A percentile compares a stretch with the other conserved stretches of the same genome.
Evolutionary conservation across 2,888 invertebrate species (phyloP).

Genomic region (Villa cingulata): DNA sequence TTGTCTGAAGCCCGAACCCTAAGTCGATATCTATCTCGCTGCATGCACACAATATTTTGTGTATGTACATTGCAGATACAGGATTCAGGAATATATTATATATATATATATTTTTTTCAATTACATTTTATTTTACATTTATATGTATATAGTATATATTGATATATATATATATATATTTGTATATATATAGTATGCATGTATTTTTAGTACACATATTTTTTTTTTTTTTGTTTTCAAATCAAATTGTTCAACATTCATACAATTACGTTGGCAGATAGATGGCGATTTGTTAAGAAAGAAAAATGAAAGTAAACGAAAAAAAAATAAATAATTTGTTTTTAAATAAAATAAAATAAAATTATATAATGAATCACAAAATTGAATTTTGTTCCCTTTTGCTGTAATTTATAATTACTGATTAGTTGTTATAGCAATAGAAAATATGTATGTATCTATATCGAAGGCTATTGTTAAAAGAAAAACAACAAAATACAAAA

Average conservation of each 20-base stretch:
- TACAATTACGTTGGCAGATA: slow-evolving; percentile 4
- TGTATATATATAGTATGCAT: too few species aligned
- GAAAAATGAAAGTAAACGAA: slow-evolving; percentile 46
- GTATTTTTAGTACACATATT: neutral
- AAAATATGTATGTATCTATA: too few species aligned
- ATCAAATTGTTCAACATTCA: slow-evolving; percentile 9
- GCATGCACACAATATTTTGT: slow-evolving; percentile 17
- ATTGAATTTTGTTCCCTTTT: neutral
- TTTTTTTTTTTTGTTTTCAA: slow-evolving; percentile 6
- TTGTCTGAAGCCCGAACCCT: slow-evolving; percentile 93
- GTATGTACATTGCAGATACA: too few species aligned
- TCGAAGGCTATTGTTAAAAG: too few species aligned
- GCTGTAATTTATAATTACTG: too few species aligned
- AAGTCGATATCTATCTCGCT: slow-evolving; percentile 94
- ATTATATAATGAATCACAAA: slow-evolving; percentile 38
- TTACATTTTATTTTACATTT: slow-evolving; percentile 6
- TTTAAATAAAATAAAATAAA: slow-evolving; percentile 40
- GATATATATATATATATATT: too few species aligned
- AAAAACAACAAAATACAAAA: too few species aligned
- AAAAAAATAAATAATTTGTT: slow-evolving; percentile 25
- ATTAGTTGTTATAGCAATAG: too few species aligned
- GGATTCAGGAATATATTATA: too few species aligned
- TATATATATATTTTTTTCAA: neutral
- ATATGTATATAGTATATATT: neutral
- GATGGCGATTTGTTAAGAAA: slow-evolving; percentile 19